phyloP scores from a whole-genome alignment of 2,888 invertebrate species.

The Acanthosepion esculentum region DNA sequence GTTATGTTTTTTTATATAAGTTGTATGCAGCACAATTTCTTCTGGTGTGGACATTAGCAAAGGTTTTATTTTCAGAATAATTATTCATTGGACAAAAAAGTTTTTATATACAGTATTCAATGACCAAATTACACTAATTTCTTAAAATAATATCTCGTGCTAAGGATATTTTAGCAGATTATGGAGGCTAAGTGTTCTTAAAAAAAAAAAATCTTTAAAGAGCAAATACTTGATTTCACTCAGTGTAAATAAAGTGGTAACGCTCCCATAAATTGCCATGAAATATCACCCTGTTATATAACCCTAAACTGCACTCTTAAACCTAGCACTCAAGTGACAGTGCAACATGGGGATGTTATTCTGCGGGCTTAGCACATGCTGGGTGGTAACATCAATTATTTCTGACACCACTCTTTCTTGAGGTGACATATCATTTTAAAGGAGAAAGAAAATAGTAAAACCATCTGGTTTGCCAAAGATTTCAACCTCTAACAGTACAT shows the following conservation, averaged over 20 bases:
- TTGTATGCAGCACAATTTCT: background rate
- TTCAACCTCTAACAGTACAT: background rate
- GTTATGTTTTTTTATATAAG: background rate
- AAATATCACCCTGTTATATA: background rate
- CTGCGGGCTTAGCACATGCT: background rate
- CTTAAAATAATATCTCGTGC: background rate
- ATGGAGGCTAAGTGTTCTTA: background rate
- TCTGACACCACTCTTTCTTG: background rate
- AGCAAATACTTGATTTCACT: background rate
- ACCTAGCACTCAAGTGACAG: background rate
- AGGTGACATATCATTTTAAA: slow-evolving; percentile 3
- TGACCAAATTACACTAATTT: background rate
- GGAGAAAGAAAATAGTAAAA: background rate
- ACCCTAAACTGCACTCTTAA: background rate
- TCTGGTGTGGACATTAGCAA: background rate
- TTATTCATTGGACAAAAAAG: background rate
- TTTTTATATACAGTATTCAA: background rate
- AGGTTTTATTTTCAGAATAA: background rate
- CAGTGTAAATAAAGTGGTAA: too few species aligned
- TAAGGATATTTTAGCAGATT: background rate
- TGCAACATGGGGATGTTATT: background rate
- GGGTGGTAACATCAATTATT: background rate
- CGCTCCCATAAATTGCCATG: too few species aligned
- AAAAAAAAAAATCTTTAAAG: background rate
- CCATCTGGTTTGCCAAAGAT: background rate